phyloP scores from a whole-genome alignment of 2,888 invertebrate genomes.

The Mythimna impura region DNA sequence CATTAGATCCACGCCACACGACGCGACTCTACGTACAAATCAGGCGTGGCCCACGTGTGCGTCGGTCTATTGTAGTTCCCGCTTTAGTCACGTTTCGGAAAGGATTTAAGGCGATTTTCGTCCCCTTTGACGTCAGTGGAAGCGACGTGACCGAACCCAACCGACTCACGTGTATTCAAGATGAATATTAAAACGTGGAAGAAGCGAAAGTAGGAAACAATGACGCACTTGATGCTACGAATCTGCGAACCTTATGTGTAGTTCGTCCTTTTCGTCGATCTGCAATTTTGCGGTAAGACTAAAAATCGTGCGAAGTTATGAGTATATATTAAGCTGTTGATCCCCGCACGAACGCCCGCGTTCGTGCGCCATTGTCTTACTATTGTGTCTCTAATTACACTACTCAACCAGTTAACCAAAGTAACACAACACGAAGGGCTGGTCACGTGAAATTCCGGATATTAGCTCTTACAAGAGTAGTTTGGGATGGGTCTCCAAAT shows the following conservation, averaged over 20 bases:
- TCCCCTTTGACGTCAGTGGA: not conserved
- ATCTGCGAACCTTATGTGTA: not conserved
- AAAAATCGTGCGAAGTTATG: too few species aligned
- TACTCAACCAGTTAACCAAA: too few species aligned
- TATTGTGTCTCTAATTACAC: too few species aligned
- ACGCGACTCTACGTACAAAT: too few species aligned
- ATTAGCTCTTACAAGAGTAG: not conserved
- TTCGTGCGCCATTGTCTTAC: too few species aligned
- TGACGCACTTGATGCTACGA: not conserved
- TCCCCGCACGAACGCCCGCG: too few species aligned
- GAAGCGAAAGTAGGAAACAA: not conserved
- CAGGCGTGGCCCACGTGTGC: too few species aligned
- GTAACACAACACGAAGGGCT: not conserved
- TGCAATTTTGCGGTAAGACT: not conserved
- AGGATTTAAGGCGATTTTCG: not conserved
- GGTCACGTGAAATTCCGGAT: not conserved
- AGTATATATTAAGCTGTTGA: too few species aligned
- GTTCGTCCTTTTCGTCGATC: not conserved
- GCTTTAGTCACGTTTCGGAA: constrained; percentile 1
- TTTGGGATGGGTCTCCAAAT: not conserved
- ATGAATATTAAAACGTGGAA: not conserved
- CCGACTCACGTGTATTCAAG: not conserved
- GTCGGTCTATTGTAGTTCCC: too few species aligned
- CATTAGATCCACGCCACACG: too few species aligned
- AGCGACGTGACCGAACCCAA: not conserved